Evolutionary conservation across 2,113 vertebrate genomes (phyloP).

Genomic region (Macroglossus sobrinus): DNA sequence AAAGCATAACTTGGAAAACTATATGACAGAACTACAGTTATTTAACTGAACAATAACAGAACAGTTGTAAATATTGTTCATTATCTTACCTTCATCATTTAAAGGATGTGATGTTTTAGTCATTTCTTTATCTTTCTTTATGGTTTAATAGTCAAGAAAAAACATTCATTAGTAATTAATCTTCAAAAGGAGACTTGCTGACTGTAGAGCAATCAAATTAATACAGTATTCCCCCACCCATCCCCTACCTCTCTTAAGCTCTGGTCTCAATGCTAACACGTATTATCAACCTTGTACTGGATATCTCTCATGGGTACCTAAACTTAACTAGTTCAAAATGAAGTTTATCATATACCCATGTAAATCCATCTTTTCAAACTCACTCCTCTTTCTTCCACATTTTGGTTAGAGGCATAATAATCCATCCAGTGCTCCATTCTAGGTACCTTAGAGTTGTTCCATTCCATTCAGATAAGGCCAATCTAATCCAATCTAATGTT

Average conservation of each 20-base stretch:
- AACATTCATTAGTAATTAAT: slow-evolving; percentile 8
- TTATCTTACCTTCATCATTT: slow-evolving; percentile 44
- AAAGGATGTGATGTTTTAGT: not conserved
- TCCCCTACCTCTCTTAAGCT: not conserved
- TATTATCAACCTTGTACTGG: not conserved
- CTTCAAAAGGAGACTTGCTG: not conserved
- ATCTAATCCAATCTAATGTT: not conserved
- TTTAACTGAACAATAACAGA: not conserved
- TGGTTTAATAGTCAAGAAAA: slow-evolving; percentile 28
- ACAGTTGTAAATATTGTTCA: not conserved
- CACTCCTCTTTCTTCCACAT: not conserved
- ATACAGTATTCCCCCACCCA: not conserved
- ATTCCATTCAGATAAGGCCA: slow-evolving; percentile 19
- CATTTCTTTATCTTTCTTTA: not conserved
- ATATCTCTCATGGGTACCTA: not conserved
- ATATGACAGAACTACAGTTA: not conserved
- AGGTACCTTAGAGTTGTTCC: not conserved
- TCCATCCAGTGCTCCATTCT: not conserved
- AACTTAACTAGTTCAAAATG: slow-evolving; percentile 4
- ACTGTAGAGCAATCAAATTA: not conserved
- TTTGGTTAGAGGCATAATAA: slow-evolving; percentile 1
- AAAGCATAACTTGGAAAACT: not conserved
- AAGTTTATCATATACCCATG: not conserved
- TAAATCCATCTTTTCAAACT: not conserved
- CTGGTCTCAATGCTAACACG: not conserved